These are phyloP conservation scores for Paramacrobiotus metropolitanus DNA, from an alignment of 1,140 invertebrate species.

Conservation along the genomic window DNA sequence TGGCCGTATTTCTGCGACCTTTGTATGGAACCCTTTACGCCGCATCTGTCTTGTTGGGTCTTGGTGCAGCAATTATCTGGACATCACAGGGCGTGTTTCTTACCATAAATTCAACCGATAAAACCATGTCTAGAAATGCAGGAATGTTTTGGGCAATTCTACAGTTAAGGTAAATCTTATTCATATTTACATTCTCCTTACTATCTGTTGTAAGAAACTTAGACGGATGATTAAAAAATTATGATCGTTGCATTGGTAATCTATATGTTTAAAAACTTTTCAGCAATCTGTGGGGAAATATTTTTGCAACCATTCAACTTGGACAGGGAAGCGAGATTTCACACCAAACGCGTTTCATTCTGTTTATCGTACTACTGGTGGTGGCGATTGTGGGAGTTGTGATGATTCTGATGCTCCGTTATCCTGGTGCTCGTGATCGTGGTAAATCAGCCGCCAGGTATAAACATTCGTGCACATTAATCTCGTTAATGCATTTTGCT, in stretches of 20 bases:
- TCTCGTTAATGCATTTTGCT: too few relatives aligned
- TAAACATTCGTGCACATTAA: too few relatives aligned
- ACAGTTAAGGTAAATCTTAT: constrained; percentile 47
- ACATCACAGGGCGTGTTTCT: constrained; percentile 74
- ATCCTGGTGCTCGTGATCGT: neutral
- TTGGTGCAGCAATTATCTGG: constrained; percentile 20
- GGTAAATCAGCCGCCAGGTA: neutral
- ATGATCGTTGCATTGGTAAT: too few relatives aligned
- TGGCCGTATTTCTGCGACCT: neutral
- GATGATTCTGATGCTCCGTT: neutral
- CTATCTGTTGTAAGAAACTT: too few relatives aligned
- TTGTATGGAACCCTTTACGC: neutral
- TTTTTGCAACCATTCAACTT: neutral
- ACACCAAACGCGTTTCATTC: neutral
- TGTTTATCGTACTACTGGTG: neutral
- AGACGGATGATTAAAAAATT: too few relatives aligned
- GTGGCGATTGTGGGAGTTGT: neutral
- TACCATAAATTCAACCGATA: constrained; percentile 57
- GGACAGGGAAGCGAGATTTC: neutral
- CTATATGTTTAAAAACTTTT: neutral
- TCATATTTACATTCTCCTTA: too few relatives aligned
- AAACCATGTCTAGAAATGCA: constrained; percentile 71
- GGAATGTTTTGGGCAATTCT: constrained; percentile 87
- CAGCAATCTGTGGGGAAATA: constrained; percentile 1
- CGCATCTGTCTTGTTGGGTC: neutral